A percentile compares a stretch with the other conserved stretches of the same genome.
Evolutionary conservation across 2,888 invertebrate genomes (phyloP).

Genomic region (Drosophila borealis): DNA sequence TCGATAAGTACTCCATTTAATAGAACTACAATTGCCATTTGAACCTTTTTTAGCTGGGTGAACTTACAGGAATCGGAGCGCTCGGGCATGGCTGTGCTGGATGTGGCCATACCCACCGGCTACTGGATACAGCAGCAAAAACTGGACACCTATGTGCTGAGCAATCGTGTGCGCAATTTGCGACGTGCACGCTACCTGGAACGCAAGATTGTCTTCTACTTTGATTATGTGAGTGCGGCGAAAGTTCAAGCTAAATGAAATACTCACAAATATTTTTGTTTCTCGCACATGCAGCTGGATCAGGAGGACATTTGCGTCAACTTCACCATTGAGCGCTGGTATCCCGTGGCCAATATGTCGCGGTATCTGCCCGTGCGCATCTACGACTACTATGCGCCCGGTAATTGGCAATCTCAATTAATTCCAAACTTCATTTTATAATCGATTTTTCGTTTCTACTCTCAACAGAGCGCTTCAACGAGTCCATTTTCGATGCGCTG

Average conservation of each 20-base stretch:
- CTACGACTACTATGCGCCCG: slow-evolving; percentile 98
- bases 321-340: slow-evolving; percentile 97
- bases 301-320: slow-evolving; percentile 94
- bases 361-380: slow-evolving; percentile 94
- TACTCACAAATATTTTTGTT: background rate
- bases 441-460: background rate
- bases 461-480: slow-evolving; percentile 93
- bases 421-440: background rate
- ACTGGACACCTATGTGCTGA: slow-evolving; percentile 93
- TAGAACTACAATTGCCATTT: too few relatives aligned
- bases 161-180: slow-evolving; percentile 91
- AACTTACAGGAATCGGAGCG: slow-evolving; percentile 91
- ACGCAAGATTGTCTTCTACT: slow-evolving; percentile 95
- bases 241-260: background rate
- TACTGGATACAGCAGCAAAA: slow-evolving; percentile 96
- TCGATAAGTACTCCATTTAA: too few relatives aligned
- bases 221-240: slow-evolving; percentile 91
- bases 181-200: slow-evolving; percentile 93
- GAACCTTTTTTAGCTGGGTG: slow-evolving; percentile 88
- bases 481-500: slow-evolving; percentile 94
- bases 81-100: slow-evolving; percentile 95
- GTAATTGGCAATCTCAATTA: slow-evolving; percentile 85
- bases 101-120: slow-evolving; percentile 94
- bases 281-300: slow-evolving; percentile 88
- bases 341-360: slow-evolving; percentile 98